These are phyloP conservation scores for Ceryle rudis DNA, from an alignment of 2,797 vertebrate species.

Conservation along the genomic window DNA sequence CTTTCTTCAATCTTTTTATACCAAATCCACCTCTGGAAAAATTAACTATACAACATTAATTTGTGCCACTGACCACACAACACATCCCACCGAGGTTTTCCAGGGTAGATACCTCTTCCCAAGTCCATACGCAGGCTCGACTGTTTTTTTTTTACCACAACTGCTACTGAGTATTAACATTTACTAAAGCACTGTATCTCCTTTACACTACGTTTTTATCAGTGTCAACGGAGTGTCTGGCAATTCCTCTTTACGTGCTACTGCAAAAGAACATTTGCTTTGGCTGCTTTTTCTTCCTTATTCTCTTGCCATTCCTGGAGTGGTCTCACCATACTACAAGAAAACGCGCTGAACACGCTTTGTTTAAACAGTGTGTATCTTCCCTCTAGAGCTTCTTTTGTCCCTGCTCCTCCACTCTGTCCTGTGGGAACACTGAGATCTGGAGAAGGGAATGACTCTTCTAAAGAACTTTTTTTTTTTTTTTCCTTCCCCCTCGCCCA, in stretches of 20 bases:
- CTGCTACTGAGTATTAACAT: not conserved
- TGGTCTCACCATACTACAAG: not conserved
- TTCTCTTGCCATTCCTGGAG: not conserved
- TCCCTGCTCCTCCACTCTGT: not conserved
- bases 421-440: not conserved
- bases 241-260: constrained; percentile 17
- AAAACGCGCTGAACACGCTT: not conserved
- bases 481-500: not conserved
- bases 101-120: not conserved
- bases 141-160: not conserved
- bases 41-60: not conserved
- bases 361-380: not conserved
- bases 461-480: not conserved
- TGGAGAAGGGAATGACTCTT: not conserved
- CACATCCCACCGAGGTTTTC: not conserved
- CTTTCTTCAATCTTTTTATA: not conserved
- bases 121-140: not conserved
- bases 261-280: constrained; percentile 1
- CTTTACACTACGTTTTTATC: not conserved
- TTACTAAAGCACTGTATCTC: not conserved
- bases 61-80: not conserved
- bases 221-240: not conserved
- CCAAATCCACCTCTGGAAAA: not conserved
- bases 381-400: not conserved
- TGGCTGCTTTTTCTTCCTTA: constrained; percentile 19